Evolutionary conservation across 37 sponge, comb jelly and placozoan species (phyloP).

Genomic region (Ephydatia muelleri): DNA sequence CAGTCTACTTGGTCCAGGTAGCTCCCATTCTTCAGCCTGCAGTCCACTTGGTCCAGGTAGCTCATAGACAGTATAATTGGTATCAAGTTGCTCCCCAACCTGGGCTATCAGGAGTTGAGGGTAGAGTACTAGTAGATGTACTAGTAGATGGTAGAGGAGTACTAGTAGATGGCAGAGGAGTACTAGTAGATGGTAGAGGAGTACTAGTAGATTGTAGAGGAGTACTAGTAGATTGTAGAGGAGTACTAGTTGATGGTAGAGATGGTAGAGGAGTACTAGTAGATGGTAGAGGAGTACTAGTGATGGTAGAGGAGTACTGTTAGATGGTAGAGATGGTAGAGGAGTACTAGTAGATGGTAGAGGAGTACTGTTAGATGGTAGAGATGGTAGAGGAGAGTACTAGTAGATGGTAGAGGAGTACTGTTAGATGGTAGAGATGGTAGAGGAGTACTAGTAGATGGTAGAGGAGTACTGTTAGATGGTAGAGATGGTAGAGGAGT

Average conservation of each 20-base stretch:
- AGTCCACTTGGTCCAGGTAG: constrained; percentile 8
- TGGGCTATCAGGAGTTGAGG: background rate
- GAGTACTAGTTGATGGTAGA: background rate
- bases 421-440: background rate
- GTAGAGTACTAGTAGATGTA: background rate
- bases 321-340: no score
- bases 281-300: background rate
- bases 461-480: background rate
- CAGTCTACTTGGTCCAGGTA: constrained; percentile 8
- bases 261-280: background rate
- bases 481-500: background rate
- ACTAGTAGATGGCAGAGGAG: background rate
- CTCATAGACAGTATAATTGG: constrained; percentile 30
- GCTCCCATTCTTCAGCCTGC: constrained; percentile 9
- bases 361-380: background rate
- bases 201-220: background rate
- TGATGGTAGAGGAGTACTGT: no score
- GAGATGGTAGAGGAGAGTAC: no score
- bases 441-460: no score
- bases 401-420: background rate
- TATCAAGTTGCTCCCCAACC: constrained; percentile 15
- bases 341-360: background rate
- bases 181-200: constrained; percentile 1
- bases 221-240: background rate
- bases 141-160: background rate